Base-by-base conservation (phyloP, 1,140 invertebrate species). In the Philopotamus ludificatus region DNA sequence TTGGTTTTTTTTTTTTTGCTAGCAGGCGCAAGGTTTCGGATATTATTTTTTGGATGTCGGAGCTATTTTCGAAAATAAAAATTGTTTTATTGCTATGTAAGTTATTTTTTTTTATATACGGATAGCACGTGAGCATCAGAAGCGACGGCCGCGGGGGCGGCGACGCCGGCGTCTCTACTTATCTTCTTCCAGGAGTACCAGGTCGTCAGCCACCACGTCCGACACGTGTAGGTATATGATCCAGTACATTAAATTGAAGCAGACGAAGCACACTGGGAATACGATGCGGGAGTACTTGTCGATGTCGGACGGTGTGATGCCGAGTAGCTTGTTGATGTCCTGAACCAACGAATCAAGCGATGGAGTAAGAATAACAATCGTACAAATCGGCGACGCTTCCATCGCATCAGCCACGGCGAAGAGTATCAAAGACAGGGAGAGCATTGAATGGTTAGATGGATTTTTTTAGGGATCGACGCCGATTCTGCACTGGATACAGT, bases 191-290 rank as follows among this genome's bases (percentile, higher is more conserved):
- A 93, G 84, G 67, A 92, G 83, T 72, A 95, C 92, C 75, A 95
- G 83, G 83, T 95, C 93, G 76, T 95, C 92, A 75, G 92, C 92
- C 62, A 95, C 90, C 65, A 95, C 92, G 82, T 95, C 93, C 72
- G 92, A 95, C 74, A 97, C 95, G 84, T 96, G 93, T 70, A 96
- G 83, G 75, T 97, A 97, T 72, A 97, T 96, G 76, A 96, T 95
- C 94, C 94, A 97, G 80, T 97, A 97, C 93, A 95, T 96, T 54
- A 97, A 86, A 79, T 97, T 97, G 85, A 97, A 97, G 80, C 94
- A 95, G 67, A 96, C 91, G 83, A 97, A 97, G 82, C 93, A 95
- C 49, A 97, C 93, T 4, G 94, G 94, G 79, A 97, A 97, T 72
- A 96, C 92, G 77, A 96, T 95, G 73, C 94, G 86, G 28, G 92